Percentiles rank a stretch among this genome's conserved stretches.
Conservation (phyloP, 2,888 invertebrate genomes). For the Epinotia bilunana region DNA sequence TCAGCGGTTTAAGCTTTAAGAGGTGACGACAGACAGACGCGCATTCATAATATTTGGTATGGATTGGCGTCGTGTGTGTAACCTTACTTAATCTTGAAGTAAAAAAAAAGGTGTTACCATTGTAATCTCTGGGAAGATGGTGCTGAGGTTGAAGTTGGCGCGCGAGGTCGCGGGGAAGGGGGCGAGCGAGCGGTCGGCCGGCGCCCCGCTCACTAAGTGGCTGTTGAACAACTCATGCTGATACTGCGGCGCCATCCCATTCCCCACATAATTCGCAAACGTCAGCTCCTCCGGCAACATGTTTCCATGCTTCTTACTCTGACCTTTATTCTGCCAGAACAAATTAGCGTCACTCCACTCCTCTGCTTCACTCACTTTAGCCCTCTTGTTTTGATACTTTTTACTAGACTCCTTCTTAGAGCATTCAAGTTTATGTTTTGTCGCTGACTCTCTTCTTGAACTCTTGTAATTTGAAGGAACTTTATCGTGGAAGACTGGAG, state of each 20-base stretch:
- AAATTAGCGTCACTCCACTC: conserved; percentile 75
- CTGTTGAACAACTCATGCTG: conserved; percentile 78
- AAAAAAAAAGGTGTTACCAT: conserved; percentile 66
- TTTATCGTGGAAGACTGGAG: conserved; percentile 70
- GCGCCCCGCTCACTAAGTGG: conserved; percentile 73
- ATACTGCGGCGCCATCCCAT: conserved; percentile 76
- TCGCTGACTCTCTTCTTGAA: conserved; percentile 71
- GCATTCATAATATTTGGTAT: neutral
- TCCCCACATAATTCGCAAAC: conserved; percentile 75
- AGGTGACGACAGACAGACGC: too few species aligned
- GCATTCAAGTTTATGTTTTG: conserved; percentile 79
- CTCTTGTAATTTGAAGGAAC: conserved; percentile 66
- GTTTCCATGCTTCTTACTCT: conserved; percentile 70
- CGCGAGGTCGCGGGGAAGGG: conserved; percentile 75
- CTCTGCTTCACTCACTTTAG: conserved; percentile 71
- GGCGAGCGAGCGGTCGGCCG: conserved; percentile 69
- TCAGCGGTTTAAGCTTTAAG: too few species aligned
- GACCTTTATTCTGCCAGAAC: conserved; percentile 74
- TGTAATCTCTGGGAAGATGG: conserved; percentile 94
- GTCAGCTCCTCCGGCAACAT: conserved; percentile 71
- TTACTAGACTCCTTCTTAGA: conserved; percentile 78
- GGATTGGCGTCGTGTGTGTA: neutral
- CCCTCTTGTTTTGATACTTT: conserved; percentile 75
- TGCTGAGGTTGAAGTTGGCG: conserved; percentile 92
- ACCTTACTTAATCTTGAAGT: neutral